Conservation (phyloP, 2,888 invertebrate species). For the Microctonus hyperodae region DNA sequence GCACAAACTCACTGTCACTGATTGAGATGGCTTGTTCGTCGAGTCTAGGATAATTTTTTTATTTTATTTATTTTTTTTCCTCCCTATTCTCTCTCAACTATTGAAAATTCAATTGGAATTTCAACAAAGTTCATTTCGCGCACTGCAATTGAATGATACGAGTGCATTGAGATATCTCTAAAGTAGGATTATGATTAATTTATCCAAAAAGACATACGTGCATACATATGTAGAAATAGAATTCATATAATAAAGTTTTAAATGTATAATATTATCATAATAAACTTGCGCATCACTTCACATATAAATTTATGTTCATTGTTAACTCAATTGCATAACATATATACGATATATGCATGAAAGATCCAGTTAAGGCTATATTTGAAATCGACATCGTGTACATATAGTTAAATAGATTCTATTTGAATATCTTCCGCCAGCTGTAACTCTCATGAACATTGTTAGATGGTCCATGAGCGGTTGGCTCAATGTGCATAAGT, state of each 20-base stretch:
- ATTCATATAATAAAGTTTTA: not conserved
- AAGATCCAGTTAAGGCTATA: not conserved
- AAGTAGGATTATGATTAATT: conserved; percentile 27
- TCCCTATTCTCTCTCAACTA: too few relatives aligned
- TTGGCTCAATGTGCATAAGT: conserved; percentile 34
- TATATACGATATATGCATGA: conserved; percentile 10
- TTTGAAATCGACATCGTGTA: conserved; percentile 19
- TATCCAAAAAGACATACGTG: conserved; percentile 3
- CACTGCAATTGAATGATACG: conserved; percentile 2
- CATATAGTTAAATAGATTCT: conserved; percentile 11
- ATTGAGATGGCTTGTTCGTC: conserved; percentile 34
- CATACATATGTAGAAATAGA: conserved; percentile 13
- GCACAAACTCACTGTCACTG: conserved; percentile 28
- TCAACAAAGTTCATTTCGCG: conserved; percentile 7
- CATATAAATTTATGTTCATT: conserved; percentile 1
- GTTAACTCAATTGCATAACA: not conserved
- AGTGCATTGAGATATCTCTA: not conserved
- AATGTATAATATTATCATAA: conserved; percentile 4
- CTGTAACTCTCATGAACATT: conserved; percentile 41
- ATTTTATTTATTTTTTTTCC: conserved; percentile 2
- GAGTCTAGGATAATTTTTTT: conserved; percentile 15
- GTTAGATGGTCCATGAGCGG: conserved; percentile 51
- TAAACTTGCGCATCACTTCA: not conserved
- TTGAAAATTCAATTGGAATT: conserved; percentile 7
- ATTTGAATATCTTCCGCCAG: conserved; percentile 9